Evolutionary conservation across 2,113 vertebrate genomes (phyloP).

Genomic region (Nycticorax nycticorax): DNA sequence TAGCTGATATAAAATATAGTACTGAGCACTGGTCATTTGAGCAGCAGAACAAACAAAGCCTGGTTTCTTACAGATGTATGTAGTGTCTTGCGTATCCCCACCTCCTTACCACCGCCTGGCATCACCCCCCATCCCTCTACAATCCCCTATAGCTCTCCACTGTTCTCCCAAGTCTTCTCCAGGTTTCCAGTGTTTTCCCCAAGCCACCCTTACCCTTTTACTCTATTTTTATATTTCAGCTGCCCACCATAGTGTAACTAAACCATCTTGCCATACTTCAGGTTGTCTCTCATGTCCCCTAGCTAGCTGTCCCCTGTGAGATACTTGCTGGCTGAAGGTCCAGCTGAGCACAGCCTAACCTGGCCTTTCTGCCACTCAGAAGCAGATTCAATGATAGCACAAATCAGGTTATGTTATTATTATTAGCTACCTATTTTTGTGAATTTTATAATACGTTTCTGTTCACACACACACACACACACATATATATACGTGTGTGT

Average conservation of each 20-base stretch:
- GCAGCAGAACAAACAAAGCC: not conserved
- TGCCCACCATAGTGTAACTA: not conserved
- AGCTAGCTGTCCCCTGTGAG: not conserved
- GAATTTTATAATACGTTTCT: not conserved
- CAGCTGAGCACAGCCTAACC: not conserved
- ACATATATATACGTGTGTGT: not conserved
- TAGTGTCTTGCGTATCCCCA: not conserved
- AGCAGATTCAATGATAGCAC: not conserved
- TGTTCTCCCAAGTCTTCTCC: not conserved
- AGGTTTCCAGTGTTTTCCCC: not conserved
- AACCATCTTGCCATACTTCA: not conserved
- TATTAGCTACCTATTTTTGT: not conserved
- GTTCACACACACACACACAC: not conserved
- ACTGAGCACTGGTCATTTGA: not conserved
- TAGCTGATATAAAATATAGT: not conserved
- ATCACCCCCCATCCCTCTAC: not conserved
- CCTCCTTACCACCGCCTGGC: not conserved
- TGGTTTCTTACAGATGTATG: not conserved
- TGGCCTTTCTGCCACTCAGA: not conserved
- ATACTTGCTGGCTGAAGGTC: not conserved
- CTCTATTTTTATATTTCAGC: not conserved
- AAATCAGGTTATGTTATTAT: not conserved
- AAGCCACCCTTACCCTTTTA: not conserved
- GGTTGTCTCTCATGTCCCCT: not conserved
- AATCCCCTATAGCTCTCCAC: not conserved